phyloP scores from a whole-genome alignment of 2,888 invertebrate species.

The Diadegma fenestrale region DNA sequence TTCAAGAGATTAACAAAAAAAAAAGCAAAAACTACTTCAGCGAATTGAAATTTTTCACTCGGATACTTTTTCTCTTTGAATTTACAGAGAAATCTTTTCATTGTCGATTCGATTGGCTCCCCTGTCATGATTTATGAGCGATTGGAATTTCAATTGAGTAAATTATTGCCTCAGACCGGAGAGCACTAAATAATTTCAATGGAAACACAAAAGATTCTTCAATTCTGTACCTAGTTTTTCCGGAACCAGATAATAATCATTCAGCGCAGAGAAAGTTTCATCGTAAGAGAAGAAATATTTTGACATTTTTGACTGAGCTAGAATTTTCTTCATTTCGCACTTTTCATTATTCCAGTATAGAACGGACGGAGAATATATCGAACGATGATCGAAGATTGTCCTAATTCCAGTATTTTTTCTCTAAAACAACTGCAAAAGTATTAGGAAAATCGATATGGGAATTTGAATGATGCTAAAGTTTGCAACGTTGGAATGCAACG shows the following conservation, averaged over 20 bases:
- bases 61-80: not conserved
- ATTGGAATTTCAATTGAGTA: not conserved
- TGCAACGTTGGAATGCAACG: too few relatives aligned
- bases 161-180: not conserved
- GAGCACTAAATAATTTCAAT: not conserved
- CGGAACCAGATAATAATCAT: not conserved
- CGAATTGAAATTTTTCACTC: not conserved
- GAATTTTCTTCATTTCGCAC: not conserved
- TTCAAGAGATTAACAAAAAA: not conserved
- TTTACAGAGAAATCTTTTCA: not conserved
- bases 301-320: not conserved
- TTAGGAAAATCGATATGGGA: not conserved
- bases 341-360: not conserved
- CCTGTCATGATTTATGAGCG: not conserved
- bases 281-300: not conserved
- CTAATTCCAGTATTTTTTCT: not conserved
- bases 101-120: not conserved
- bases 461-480: too few relatives aligned
- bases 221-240: not conserved
- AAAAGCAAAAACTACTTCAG: not conserved
- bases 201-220: not conserved
- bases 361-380: not conserved
- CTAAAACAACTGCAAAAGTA: not conserved
- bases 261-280: not conserved
- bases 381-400: not conserved